Evolutionary conservation across 2,797 vertebrate genomes (phyloP).

Genomic region (Gadopsis bispinosus): DNA sequence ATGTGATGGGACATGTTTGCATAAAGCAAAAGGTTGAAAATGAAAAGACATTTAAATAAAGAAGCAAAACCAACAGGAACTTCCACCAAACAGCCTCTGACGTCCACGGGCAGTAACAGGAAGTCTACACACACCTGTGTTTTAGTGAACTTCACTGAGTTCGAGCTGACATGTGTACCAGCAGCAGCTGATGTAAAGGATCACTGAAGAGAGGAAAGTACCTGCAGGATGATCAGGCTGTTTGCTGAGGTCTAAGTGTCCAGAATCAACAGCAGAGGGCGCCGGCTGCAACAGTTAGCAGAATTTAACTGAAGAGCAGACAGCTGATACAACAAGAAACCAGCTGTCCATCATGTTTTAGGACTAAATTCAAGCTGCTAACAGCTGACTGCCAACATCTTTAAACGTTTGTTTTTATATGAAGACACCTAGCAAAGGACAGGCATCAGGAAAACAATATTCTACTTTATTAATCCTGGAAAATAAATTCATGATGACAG

Average conservation of each 20-base stretch:
- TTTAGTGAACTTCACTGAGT: no score
- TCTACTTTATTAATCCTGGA: neutral
- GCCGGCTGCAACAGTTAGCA: conserved; percentile 55
- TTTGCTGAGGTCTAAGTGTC: conserved; percentile 62
- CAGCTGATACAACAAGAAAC: neutral
- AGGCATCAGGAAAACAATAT: neutral
- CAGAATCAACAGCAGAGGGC: conserved; percentile 74
- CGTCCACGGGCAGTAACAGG: neutral
- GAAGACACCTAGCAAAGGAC: neutral
- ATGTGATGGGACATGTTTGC: neutral
- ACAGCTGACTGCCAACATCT: neutral
- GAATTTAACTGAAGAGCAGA: neutral
- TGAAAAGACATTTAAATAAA: neutral
- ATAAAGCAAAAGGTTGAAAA: neutral
- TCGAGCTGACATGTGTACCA: neutral
- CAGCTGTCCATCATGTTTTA: neutral
- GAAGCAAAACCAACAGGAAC: neutral
- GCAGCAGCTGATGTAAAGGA: neutral
- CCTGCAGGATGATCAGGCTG: conserved; percentile 74
- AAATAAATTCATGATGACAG: neutral
- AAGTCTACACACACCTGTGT: neutral
- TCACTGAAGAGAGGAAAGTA: conserved; percentile 11
- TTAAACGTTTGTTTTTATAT: neutral
- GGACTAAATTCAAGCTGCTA: neutral
- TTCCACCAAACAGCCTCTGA: neutral